These are phyloP conservation scores for Hylaeus anthracinus DNA, from an alignment of 1,140 invertebrate species.

Conservation along the genomic window DNA sequence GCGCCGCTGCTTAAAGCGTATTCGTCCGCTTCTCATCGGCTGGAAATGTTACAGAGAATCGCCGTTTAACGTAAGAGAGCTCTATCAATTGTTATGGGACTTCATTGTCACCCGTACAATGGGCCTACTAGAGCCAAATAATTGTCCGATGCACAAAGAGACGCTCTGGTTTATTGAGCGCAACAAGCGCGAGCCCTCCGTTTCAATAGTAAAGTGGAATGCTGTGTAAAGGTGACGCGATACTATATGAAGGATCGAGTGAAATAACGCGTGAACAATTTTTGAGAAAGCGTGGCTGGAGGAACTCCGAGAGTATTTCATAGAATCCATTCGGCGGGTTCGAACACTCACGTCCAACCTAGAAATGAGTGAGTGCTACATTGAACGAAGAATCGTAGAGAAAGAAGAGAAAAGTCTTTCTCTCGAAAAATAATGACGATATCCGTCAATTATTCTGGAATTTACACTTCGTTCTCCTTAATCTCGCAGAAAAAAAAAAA, in stretches of 20 bases:
- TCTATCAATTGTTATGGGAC: neutral
- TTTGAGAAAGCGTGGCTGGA: neutral
- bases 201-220: constrained; percentile 21
- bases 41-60: neutral
- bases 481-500: too few species aligned
- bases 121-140: neutral
- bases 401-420: too few species aligned
- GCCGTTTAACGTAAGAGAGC: neutral
- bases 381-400: too few species aligned
- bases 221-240: constrained; percentile 24
- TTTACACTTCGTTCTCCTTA: too few species aligned
- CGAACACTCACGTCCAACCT: neutral
- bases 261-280: neutral
- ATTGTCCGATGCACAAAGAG: constrained; percentile 3
- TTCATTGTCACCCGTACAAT: neutral
- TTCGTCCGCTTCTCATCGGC: neutral
- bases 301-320: too few species aligned
- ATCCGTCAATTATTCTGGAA: too few species aligned
- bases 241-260: constrained; percentile 23
- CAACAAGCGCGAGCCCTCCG: neutral
- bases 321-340: neutral
- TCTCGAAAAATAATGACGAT: too few species aligned
- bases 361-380: too few species aligned
- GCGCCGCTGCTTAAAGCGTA: neutral
- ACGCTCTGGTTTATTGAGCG: neutral